Evolutionary conservation across 2,113 vertebrate species (phyloP).

Genomic region (Labrus mixtus): DNA sequence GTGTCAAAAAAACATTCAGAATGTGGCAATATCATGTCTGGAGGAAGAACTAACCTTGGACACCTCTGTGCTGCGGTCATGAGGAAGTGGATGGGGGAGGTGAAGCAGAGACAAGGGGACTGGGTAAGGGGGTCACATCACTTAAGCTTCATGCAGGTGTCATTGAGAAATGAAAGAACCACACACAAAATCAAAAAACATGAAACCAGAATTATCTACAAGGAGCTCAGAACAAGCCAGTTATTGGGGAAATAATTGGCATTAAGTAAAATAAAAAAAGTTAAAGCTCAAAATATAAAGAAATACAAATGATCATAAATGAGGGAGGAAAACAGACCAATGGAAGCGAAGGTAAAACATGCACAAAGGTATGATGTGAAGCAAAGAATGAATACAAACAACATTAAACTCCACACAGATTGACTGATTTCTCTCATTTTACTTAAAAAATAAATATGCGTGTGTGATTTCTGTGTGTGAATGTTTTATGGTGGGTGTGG

Average conservation of each 20-base stretch:
- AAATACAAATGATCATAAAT: neutral
- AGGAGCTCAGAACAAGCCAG: neutral
- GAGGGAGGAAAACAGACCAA: conserved; percentile 13
- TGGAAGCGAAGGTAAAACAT: neutral
- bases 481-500: no score
- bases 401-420: neutral
- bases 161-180: conserved; percentile 46
- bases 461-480: no score
- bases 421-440: no score
- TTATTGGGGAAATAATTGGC: neutral
- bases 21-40: conserved; percentile 5
- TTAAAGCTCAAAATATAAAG: neutral
- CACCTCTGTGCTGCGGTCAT: conserved; percentile 73
- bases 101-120: conserved; percentile 75
- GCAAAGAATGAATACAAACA: neutral
- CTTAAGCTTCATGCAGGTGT: conserved; percentile 74
- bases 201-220: conserved; percentile 18
- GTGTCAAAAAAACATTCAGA: neutral
- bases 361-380: conserved; percentile 7
- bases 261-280: conserved; percentile 2
- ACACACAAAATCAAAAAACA: conserved; percentile 27
- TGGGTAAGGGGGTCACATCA: conserved; percentile 71
- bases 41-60: conserved; percentile 79
- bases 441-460: neutral
- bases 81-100: conserved; percentile 78